Evolutionary conservation across 2,797 vertebrate species (phyloP).

Genomic region (Cheracebus regulus): DNA sequence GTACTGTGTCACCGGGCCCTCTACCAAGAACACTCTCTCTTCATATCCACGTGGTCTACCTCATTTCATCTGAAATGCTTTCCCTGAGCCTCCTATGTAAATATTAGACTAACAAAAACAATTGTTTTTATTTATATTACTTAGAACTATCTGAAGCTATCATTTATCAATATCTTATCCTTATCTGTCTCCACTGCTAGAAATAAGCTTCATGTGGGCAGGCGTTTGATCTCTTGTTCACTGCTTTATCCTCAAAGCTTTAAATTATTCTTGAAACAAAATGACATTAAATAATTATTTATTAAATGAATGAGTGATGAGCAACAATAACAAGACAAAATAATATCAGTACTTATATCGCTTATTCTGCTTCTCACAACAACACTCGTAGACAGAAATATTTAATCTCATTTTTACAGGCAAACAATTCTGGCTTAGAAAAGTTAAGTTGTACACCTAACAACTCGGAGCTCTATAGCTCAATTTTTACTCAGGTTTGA

Average conservation of each 20-base stretch:
- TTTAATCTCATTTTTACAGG: not conserved
- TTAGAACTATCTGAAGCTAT: not conserved
- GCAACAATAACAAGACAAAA: not conserved
- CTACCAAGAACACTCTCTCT: not conserved
- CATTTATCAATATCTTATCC: not conserved
- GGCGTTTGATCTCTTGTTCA: not conserved
- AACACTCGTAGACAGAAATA: not conserved
- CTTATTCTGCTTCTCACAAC: not conserved
- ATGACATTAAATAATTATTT: not conserved
- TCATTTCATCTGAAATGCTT: not conserved
- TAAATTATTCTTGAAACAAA: not conserved
- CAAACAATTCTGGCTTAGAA: not conserved
- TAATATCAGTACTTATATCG: not conserved
- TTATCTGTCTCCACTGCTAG: rapidly evolving
- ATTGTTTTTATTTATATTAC: not conserved
- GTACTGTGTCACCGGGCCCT: not conserved
- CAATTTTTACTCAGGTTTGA: not conserved
- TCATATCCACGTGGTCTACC: not conserved
- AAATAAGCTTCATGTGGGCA: not conserved
- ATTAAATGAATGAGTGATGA: not conserved
- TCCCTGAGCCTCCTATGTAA: not conserved
- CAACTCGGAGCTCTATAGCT: not conserved
- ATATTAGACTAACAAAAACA: not conserved
- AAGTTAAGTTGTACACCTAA: not conserved
- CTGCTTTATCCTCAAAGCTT: not conserved